These are phyloP conservation scores for Pollenia angustigena DNA, from an alignment of 2,888 invertebrate genomes.

Conservation along the genomic window DNA sequence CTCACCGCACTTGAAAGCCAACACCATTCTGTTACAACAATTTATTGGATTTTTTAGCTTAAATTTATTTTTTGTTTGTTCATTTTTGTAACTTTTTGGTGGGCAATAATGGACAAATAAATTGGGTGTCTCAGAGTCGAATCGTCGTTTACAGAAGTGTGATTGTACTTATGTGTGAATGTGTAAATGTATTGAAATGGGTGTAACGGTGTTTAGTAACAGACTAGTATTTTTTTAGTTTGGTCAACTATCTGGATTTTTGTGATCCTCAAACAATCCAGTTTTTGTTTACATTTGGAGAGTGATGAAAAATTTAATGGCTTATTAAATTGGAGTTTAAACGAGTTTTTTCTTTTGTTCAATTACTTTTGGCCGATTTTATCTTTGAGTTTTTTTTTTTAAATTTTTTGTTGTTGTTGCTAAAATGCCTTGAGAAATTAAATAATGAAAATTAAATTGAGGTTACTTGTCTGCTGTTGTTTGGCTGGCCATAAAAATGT, in stretches of 20 bases:
- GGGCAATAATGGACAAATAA: slow-evolving; percentile 22
- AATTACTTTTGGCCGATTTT: not conserved
- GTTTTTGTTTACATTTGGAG: slow-evolving; percentile 9
- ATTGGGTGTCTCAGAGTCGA: slow-evolving; percentile 5
- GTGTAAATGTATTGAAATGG: not conserved
- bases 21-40: too few species aligned
- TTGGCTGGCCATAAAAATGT: slow-evolving; percentile 16
- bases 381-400: not conserved
- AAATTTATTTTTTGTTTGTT: slow-evolving; percentile 3
- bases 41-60: slow-evolving; percentile 11
- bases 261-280: not conserved
- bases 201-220: not conserved
- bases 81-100: not conserved
- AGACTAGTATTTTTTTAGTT: slow-evolving; percentile 17
- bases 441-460: slow-evolving; percentile 50
- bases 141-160: not conserved
- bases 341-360: too few species aligned
- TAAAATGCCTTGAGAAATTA: slow-evolving; percentile 19
- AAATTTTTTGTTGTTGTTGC: not conserved
- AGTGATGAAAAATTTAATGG: not conserved
- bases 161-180: not conserved
- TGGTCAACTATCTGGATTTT: slow-evolving; percentile 29
- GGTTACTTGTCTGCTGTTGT: slow-evolving; percentile 15
- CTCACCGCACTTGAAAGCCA: too few species aligned
- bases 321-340: too few species aligned